These are phyloP conservation scores for Eristalinus aeneus DNA, from an alignment of 2,888 invertebrate species.

Conservation along the genomic window DNA sequence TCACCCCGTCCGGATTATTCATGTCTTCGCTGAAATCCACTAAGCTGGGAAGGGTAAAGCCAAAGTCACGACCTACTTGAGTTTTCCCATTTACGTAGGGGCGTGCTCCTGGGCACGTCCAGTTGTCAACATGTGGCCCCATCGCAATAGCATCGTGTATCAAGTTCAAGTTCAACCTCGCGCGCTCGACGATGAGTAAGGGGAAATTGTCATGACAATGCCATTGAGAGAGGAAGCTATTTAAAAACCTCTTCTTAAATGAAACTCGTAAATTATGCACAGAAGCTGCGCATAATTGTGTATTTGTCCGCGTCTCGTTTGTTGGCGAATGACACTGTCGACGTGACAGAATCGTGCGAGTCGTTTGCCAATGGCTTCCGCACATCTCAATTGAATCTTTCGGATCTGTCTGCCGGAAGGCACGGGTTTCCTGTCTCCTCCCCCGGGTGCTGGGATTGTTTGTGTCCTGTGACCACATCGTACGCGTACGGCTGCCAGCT, in stretches of 20 bases:
- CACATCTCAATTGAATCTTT: conserved; percentile 23
- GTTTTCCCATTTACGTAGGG: not conserved
- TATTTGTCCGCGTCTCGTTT: not conserved
- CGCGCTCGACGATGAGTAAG: not conserved
- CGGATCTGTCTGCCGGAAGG: conserved; percentile 16
- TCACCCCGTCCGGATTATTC: not conserved
- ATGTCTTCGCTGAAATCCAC: conserved; percentile 1
- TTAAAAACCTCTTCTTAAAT: not conserved
- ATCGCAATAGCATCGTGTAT: not conserved
- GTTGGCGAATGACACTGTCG: conserved; percentile 11
- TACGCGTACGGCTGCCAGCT: not conserved
- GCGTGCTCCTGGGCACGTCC: not conserved
- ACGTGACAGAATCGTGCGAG: conserved; percentile 37
- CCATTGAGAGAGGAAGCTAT: not conserved
- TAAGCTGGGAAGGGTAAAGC: conserved; percentile 10
- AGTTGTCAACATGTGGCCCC: not conserved
- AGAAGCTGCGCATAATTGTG: not conserved
- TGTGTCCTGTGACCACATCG: not conserved
- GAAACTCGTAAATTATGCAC: conserved; percentile 2
- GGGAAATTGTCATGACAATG: not conserved
- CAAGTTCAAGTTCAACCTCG: not conserved
- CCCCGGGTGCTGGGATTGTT: not conserved
- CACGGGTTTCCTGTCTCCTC: not conserved
- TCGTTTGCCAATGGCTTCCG: conserved; percentile 36
- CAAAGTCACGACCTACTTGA: not conserved